Base-by-base conservation (phyloP, 2,888 invertebrate species). In the Drosophila pseudotakahashii region DNA sequence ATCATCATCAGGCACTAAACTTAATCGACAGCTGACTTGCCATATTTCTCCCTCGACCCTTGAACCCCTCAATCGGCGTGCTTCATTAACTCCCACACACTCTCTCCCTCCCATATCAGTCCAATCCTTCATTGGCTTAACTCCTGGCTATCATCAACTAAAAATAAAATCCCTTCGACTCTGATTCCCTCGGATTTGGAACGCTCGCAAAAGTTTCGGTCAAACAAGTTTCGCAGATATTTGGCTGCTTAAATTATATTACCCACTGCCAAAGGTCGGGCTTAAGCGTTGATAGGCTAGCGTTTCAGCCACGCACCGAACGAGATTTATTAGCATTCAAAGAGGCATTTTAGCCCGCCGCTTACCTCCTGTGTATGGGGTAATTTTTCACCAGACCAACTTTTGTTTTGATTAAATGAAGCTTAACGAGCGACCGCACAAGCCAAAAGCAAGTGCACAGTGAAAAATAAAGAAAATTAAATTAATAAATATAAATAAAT, bases 381-480 rank as follows among this genome's bases (percentile, higher is more conserved):
- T 80, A 72, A 89, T 89, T 89, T 89, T 90, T 89, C 87, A 89
- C 70, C 47, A 55, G 68, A 67, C 70, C 76, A 70, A 81, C 82
- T 75, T 89, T 89, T 90, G 89, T 85, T 89, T 90, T 90, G 89
- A 90, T 90, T 90, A 90, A 89, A 90, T 87, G 89, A 81, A 79
- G 90, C 90, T 89, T 89, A 88, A 83, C 85, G 77, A 83, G 79
- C 69, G 63, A 68, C 54, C 58, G 47, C 51, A 60, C 63, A 62
- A 61, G 62, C 48, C 48, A 10, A 41, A 42, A 63, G 19, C 34
- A 62, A 62, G n/a, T 42, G 63, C 53, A 61, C 23, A 7, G 32
- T 30, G 9, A 61, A 42, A 67, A 55, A 48, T 50, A 10, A 32
- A n/a, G n/a, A 2, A 14, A 32, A 32, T 32, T 7, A 3, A 41